phyloP scores from a whole-genome alignment of 2,888 invertebrate genomes.

The Limnephilus lunatus region DNA sequence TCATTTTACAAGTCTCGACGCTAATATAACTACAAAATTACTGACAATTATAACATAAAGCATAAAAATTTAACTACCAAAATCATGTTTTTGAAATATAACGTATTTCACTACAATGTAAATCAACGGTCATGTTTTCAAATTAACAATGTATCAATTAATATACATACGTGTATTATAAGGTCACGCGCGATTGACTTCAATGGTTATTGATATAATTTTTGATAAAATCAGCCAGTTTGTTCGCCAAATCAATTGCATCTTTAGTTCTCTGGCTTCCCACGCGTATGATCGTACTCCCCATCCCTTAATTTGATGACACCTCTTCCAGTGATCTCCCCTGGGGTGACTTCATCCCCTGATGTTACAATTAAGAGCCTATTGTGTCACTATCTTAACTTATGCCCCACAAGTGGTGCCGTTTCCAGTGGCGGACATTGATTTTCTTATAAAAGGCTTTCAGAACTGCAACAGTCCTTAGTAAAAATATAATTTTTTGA shows the following conservation, averaged over 20 bases:
- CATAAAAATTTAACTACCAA: background rate
- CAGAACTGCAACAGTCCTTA: no score
- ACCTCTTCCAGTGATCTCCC: conserved; percentile 35
- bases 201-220: background rate
- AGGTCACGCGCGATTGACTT: background rate
- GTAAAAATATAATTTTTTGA: no score
- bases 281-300: background rate
- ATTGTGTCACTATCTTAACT: conserved; percentile 60
- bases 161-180: background rate
- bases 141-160: background rate
- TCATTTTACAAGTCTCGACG: background rate
- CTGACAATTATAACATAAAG: background rate
- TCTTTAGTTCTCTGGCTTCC: background rate
- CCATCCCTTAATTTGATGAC: conserved; percentile 7
- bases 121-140: background rate
- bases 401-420: background rate
- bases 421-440: background rate
- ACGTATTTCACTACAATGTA: background rate
- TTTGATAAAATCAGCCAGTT: conserved; percentile 6
- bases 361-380: conserved; percentile 62
- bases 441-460: background rate
- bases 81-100: background rate
- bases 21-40: background rate
- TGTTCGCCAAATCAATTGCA: background rate
- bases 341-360: conserved; percentile 56